phyloP scores from a whole-genome alignment of 1,140 invertebrate genomes.

The Laupala kohalensis region DNA sequence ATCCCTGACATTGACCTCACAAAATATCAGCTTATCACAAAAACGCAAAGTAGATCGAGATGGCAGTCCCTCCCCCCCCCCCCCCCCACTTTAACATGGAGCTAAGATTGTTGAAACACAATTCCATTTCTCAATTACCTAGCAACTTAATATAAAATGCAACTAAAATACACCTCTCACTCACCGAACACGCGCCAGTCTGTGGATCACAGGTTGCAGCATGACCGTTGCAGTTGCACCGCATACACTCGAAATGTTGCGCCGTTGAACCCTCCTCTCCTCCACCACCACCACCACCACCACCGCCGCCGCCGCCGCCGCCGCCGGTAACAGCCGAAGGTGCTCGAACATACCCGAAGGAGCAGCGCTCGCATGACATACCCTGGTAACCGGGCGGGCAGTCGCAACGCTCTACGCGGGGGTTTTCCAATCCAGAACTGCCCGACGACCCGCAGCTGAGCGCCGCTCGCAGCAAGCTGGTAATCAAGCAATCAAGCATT shows the following conservation, averaged over 20 bases:
- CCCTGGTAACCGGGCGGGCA: constrained; percentile 56
- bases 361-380: constrained; percentile 71
- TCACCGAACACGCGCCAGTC: constrained; percentile 62
- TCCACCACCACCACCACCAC: constrained; percentile 30
- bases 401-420: constrained; percentile 36
- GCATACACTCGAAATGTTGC: constrained; percentile 50
- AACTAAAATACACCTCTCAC: no score
- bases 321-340: constrained; percentile 43
- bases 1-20: no score
- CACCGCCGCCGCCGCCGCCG: no score
- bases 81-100: no score
- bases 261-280: constrained; percentile 21
- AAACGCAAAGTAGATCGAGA: no score
- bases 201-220: constrained; percentile 65
- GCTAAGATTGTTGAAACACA: no score
- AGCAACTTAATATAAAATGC: no score
- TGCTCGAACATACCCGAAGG: constrained; percentile 69
- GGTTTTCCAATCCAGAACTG: constrained; percentile 15
- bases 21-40: no score
- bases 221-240: constrained; percentile 83
- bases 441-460: constrained; percentile 3
- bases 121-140: no score
- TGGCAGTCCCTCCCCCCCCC: no score
- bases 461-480: constrained; percentile 17
- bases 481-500: no score